Evolutionary conservation across 1,140 invertebrate species (phyloP), one percentile per base, ranked within the genome.

Genomic region (Aphelinus atriplicis): DNA sequence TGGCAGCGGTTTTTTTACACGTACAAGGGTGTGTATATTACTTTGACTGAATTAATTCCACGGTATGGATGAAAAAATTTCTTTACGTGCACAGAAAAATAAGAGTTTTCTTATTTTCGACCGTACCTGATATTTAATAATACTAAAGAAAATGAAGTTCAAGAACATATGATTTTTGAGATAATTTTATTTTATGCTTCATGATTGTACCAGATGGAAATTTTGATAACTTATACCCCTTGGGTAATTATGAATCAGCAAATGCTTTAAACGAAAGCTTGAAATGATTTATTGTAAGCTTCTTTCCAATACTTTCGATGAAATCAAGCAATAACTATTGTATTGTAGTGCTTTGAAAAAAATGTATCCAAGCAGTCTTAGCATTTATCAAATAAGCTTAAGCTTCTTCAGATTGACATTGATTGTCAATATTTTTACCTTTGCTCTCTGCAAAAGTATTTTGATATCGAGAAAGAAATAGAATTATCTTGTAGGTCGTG

Each of bases 321-420:
- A 42, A 65, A 45, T 47, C 46, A 51, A 65, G 63, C 47, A 51
- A 50, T n/a, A 45, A 51, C 47, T 65, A 6, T 48, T 26, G 47
- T 42, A 65, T 65, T 48, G 43, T 51, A 65, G 63, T 65, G 63
- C 63, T 26, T 65, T 51, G n/a, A 65, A 65, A 26, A 65, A 53
- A 51, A 47, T 63, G 7, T 63, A 46, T 63, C 46, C 26, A 26
- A 26, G 26, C 26, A 26, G 26, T 26, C 26, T 26, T 26, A 26
- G 26, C 0, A 26, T 26, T 26, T 26, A 26, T 26, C 26, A 65
- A 6, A 5, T 7, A 65, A 65, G 63, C 63, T 65, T n/a, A 65
- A 65, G 63, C 63, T 3, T 63, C 10, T 63, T 63, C n/a, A n/a
- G 45, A 60, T 63, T 1, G 42, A 47, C 61, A 10, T 57, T 53